Evolutionary conservation across 2,797 vertebrate species (phyloP).

Genomic region (Danio aesculapii): DNA sequence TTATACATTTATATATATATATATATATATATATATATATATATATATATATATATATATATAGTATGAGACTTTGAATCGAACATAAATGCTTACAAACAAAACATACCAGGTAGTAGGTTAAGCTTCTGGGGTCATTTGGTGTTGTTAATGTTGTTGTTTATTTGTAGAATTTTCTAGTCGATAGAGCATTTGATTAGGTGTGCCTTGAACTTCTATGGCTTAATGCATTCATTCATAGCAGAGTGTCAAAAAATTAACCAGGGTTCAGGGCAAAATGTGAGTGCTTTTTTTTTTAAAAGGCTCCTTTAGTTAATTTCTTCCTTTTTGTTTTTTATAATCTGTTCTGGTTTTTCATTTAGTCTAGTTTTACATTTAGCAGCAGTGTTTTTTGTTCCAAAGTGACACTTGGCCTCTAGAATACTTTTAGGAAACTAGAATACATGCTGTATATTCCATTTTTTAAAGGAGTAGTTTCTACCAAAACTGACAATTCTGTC

Average conservation of each 20-base stretch:
- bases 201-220: neutral
- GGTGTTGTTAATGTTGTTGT: neutral
- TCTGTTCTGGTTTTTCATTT: too few species aligned
- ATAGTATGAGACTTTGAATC: constrained; percentile 36
- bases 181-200: neutral
- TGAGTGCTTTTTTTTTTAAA: neutral
- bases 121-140: neutral
- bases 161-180: neutral
- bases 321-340: neutral
- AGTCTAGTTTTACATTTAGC: neutral
- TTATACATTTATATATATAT: too few species aligned
- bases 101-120: neutral
- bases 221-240: neutral
- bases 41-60: too few species aligned
- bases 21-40: too few species aligned
- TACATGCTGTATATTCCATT: neutral
- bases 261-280: neutral
- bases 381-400: neutral
- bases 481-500: too few species aligned
- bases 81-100: constrained; percentile 16
- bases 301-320: neutral
- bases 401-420: neutral
- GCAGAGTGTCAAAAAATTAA: neutral
- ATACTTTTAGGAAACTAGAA: neutral
- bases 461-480: neutral